Evolutionary conservation across 2,888 invertebrate genomes (phyloP).

Genomic region (Lissonota sp.): DNA sequence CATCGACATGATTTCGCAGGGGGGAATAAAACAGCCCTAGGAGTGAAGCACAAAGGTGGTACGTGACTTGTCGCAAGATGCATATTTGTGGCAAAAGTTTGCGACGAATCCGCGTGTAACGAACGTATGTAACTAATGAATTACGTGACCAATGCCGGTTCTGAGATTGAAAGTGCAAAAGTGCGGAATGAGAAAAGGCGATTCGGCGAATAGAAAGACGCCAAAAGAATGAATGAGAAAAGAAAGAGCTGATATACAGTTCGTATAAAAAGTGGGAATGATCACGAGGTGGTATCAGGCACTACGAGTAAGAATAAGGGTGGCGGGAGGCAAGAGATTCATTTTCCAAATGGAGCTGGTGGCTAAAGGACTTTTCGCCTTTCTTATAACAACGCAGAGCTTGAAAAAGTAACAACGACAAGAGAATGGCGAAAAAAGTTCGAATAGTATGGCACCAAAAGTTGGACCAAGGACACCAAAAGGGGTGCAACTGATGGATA

Average conservation of each 20-base stretch:
- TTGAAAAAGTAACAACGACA: neutral
- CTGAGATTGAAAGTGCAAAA: neutral
- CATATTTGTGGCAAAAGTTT: conserved; percentile 38
- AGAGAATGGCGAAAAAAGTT: neutral
- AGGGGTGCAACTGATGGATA: conserved; percentile 17
- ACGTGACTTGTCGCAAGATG: conserved; percentile 27
- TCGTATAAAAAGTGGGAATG: neutral
- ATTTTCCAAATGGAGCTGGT: conserved; percentile 37
- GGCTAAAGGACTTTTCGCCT: conserved; percentile 1
- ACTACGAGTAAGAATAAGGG: neutral
- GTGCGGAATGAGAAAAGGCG: neutral
- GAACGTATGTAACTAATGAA: conserved; percentile 13
- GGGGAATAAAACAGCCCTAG: conserved; percentile 2
- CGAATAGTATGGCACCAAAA: conserved; percentile 11
- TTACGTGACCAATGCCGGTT: conserved; percentile 8
- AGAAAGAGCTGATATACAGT: conserved; percentile 21
- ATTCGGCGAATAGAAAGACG: neutral
- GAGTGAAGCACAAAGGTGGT: conserved; percentile 1
- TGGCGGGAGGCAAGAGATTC: neutral
- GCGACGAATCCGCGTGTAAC: conserved; percentile 13
- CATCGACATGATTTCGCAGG: conserved; percentile 1
- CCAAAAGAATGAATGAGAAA: neutral
- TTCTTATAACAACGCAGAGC: neutral
- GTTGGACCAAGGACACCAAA: neutral
- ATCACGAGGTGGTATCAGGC: neutral